A percentile compares a stretch with the other conserved stretches of the same genome.
phyloP scores from a whole-genome alignment of 2,888 invertebrate species.

The Limenitis camilla region DNA sequence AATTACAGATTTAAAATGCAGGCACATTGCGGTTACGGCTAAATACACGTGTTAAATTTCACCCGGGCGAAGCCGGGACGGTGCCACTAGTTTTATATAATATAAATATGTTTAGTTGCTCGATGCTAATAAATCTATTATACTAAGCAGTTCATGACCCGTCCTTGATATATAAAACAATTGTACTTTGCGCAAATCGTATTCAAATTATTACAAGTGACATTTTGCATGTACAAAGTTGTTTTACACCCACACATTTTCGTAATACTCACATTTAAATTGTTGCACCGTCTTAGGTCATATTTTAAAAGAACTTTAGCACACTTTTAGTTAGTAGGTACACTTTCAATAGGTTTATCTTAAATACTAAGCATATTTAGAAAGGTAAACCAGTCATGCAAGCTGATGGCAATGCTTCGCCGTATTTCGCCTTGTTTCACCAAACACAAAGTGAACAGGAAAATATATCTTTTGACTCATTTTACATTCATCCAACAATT shows the following conservation, averaged over 20 bases:
- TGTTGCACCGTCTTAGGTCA: slow-evolving; percentile 20
- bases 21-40: too few species aligned
- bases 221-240: slow-evolving; percentile 42
- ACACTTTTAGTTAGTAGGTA: too few species aligned
- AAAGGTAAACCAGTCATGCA: slow-evolving; percentile 24
- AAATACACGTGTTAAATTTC: too few species aligned
- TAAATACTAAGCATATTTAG: slow-evolving; percentile 20
- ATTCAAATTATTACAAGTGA: slow-evolving; percentile 56
- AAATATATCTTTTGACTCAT: slow-evolving; percentile 6
- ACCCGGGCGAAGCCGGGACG: too few species aligned
- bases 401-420: slow-evolving; percentile 14
- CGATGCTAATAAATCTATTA: slow-evolving; percentile 4
- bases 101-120: too few species aligned
- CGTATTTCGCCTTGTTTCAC: slow-evolving; percentile 13
- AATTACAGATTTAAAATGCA: too few species aligned
- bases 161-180: slow-evolving; percentile 57
- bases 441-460: slow-evolving; percentile 19
- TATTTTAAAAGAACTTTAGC: neutral
- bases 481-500: neutral
- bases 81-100: too few species aligned
- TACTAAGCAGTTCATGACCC: slow-evolving; percentile 25
- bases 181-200: slow-evolving; percentile 51
- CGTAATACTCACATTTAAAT: slow-evolving; percentile 42
- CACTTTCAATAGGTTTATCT: slow-evolving; percentile 11
- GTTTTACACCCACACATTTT: slow-evolving; percentile 31